These are phyloP conservation scores for Antrozous pallidus DNA, from an alignment of 2,797 vertebrate genomes.

Conservation along the genomic window DNA sequence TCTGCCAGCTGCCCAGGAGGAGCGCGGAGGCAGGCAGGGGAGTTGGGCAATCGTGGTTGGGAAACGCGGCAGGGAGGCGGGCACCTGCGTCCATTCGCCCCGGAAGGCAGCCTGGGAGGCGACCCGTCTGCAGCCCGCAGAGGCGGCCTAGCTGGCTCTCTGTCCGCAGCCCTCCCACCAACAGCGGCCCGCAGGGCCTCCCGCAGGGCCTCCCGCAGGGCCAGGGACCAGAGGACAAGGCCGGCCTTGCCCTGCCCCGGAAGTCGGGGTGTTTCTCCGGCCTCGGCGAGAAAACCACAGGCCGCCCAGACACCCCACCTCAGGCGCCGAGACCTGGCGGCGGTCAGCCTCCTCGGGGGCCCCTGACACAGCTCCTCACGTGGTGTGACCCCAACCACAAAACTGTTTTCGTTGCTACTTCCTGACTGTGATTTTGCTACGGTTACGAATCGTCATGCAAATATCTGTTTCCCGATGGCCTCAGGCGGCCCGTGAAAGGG, in stretches of 20 bases:
- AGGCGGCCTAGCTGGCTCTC: background rate
- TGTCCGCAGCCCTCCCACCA: background rate
- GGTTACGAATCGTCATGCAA: too few relatives aligned
- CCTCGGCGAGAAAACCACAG: background rate
- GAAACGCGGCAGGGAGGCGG: background rate
- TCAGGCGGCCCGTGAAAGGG: too few relatives aligned
- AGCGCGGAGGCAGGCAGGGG: accelerated
- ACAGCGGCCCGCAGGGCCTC: background rate
- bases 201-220: accelerated
- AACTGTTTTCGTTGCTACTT: too few relatives aligned
- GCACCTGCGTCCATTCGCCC: background rate
- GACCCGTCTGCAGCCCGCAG: background rate
- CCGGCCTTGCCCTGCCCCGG: accelerated
- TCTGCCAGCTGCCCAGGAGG: background rate
- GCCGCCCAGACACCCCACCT: background rate
- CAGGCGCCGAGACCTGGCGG: background rate
- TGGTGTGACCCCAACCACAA: too few relatives aligned
- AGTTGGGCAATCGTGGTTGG: background rate
- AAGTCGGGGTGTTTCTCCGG: background rate
- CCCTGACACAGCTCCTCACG: too few relatives aligned
- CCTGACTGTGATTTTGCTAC: too few relatives aligned
- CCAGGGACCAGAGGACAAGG: background rate
- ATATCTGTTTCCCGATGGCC: too few relatives aligned
- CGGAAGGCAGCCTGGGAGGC: background rate
- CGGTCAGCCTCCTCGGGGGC: too few relatives aligned